Percentiles rank a stretch among this genome's conserved stretches.
Conservation (phyloP, 1,140 invertebrate species). For the Colletes gigas region DNA sequence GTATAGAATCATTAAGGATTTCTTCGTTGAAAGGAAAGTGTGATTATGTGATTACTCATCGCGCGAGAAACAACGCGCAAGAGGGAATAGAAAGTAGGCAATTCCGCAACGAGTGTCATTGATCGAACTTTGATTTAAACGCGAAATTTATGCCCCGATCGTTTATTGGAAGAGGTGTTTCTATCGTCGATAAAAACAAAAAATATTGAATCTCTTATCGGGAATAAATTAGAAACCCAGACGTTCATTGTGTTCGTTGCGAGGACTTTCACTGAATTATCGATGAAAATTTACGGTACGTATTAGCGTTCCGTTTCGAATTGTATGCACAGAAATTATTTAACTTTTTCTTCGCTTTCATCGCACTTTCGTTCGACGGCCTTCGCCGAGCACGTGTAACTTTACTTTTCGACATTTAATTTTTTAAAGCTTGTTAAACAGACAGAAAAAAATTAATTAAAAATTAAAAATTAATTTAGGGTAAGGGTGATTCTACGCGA, state of each 20-base stretch:
- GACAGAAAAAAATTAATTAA: no score
- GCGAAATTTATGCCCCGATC: neutral
- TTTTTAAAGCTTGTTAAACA: no score
- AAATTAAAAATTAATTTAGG: no score
- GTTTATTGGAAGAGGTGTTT: no score
- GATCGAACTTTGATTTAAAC: neutral
- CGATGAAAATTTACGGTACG: neutral
- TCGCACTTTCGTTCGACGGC: conserved; percentile 1
- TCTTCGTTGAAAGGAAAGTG: conserved; percentile 5
- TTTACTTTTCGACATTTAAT: no score
- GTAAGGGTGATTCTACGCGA: no score
- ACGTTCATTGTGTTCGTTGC: neutral
- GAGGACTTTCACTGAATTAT: conserved; percentile 8
- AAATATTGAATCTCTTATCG: neutral
- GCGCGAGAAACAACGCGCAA: neutral
- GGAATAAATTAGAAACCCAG: neutral
- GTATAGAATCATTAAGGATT: neutral
- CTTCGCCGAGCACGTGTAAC: no score
- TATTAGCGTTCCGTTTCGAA: conserved; percentile 1
- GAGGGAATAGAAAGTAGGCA: neutral
- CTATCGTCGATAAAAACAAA: neutral
- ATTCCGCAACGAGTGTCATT: no score
- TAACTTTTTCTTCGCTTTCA: conserved; percentile 8
- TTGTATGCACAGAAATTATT: neutral
- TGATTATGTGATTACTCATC: conserved; percentile 12